Percentiles rank a stretch among this genome's conserved stretches.
phyloP scores from a whole-genome alignment of 2,888 invertebrate genomes.

The Lathronympha strigana region DNA sequence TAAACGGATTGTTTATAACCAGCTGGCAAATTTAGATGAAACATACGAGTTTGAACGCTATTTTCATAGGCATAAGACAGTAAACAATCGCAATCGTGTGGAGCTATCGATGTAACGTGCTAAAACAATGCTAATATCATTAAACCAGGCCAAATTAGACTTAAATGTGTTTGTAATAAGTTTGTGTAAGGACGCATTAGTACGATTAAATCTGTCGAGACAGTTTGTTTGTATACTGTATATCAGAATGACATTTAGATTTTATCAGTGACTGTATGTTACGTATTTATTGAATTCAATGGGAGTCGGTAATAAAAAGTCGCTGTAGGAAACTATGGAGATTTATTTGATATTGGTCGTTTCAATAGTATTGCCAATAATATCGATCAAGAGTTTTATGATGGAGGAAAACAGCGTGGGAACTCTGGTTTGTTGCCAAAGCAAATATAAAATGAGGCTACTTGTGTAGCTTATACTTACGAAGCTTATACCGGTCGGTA shows the following conservation, averaged over 20 bases:
- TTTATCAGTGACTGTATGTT: constrained; percentile 17
- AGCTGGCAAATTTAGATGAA: background rate
- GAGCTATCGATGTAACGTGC: constrained; percentile 1
- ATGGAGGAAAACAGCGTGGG: constrained; percentile 20
- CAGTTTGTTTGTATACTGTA: constrained; percentile 22
- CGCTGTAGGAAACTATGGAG: background rate
- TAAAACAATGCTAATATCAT: background rate
- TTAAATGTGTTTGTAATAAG: background rate
- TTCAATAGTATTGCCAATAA: constrained; percentile 13
- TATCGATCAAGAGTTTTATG: constrained; percentile 18
- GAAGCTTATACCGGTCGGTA: no score
- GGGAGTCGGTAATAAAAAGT: constrained; percentile 13
- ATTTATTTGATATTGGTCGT: constrained; percentile 1
- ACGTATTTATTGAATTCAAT: constrained; percentile 28
- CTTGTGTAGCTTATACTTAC: no score
- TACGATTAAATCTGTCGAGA: constrained; percentile 11
- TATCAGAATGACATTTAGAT: constrained; percentile 32
- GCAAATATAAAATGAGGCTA: no score
- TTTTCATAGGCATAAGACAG: background rate
- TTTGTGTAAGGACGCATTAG: background rate
- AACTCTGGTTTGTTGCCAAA: background rate
- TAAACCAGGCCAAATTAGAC: background rate
- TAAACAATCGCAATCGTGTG: background rate
- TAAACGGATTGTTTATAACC: background rate
- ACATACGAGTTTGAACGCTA: background rate